Evolutionary conservation across 1,140 invertebrate genomes (phyloP), one percentile per base, ranked within the genome.

Genomic region (Pseudomyrmex sp.): DNA sequence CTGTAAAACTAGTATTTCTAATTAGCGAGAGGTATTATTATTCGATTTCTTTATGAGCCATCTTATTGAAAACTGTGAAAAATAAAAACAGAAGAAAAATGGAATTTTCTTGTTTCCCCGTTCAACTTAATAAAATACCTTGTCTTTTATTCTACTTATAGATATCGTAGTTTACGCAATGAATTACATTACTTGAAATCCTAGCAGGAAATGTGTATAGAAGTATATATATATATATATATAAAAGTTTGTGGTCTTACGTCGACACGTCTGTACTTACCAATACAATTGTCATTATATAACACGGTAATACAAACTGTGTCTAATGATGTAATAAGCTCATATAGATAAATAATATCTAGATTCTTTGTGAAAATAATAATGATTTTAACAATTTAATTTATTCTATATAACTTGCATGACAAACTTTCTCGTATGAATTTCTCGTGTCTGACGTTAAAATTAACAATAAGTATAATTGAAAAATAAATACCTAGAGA

Each of bases 1-100:
- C 73, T 85, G 88, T 82, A 84, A 86, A 84, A 85, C 86, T 77
- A 88, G 58, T 88, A 86, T 86, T 79, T 77, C 68, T 61, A 59
- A 79, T 87, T 88, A 86, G 85, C 85, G 62, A 63, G 48, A 83
- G 62, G 59, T 35, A 35, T 35, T 85, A 89, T 85, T 86, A 77
- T 83, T 85, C 75, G 56, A 84, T 68, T 85, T 86, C 75, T 90
- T 89, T 88, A 54, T 72, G 70, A 83, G 50, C 77, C 79, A 85
- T 83, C 75, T 85, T 85, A 68, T 62, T 80, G 54, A 84, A 46
- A 86, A 18, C 18, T 35, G 26, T 63, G 54, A 61, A 82, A 63
- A 82, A 76, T 66, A 77, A 59, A 58, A 63, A 35, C 7, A 35
- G 35, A 35, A 35, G 35, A 35, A 35, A 35, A 35, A 35, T 35